Percentiles rank a stretch among this genome's conserved stretches.
Conservation (phyloP, 2,888 invertebrate species). For the Amblyjoppa fuscipennis region DNA sequence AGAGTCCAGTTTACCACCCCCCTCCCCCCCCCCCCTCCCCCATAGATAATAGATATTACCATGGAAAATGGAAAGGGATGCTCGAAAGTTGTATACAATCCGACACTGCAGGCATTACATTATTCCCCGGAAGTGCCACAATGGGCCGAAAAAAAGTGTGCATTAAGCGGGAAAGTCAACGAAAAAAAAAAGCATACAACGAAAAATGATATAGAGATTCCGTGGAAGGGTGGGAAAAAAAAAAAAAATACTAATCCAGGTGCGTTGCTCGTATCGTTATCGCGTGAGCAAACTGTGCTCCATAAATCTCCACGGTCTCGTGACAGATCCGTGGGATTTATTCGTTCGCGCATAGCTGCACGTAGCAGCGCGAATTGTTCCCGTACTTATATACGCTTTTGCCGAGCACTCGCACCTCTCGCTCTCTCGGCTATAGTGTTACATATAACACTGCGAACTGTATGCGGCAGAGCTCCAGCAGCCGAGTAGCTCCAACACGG, state of each 20-base stretch:
- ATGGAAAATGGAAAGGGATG: conserved; percentile 38
- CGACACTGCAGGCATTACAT: not conserved
- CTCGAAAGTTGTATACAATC: not conserved
- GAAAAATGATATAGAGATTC: conserved; percentile 10
- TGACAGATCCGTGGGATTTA: conserved; percentile 67
- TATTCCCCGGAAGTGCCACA: conserved; percentile 13
- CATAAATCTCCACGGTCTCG: conserved; percentile 60
- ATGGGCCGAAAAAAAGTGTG: not conserved
- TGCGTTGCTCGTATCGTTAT: conserved; percentile 67
- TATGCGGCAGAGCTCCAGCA: conserved; percentile 9
- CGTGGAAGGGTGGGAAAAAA: not conserved
- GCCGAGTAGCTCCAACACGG: conserved; percentile 45
- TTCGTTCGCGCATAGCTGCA: conserved; percentile 39
- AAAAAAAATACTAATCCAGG: conserved; percentile 64
- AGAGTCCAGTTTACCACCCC: not conserved
- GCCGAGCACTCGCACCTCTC: conserved; percentile 49
- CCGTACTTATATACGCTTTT: conserved; percentile 46
- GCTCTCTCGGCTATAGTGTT: not conserved
- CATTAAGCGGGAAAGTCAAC: conserved; percentile 13
- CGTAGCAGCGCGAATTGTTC: conserved; percentile 62
- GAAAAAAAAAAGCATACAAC: not conserved
- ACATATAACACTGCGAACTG: conserved; percentile 24
- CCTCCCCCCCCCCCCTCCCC: too few species aligned
- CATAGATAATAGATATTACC: conserved; percentile 3
- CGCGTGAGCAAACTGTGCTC: conserved; percentile 66